Percentiles rank a stretch among this genome's conserved stretches.
These are phyloP conservation scores for Carpatolechia fugitivella DNA, from an alignment of 2,888 invertebrate species.

Conservation along the genomic window DNA sequence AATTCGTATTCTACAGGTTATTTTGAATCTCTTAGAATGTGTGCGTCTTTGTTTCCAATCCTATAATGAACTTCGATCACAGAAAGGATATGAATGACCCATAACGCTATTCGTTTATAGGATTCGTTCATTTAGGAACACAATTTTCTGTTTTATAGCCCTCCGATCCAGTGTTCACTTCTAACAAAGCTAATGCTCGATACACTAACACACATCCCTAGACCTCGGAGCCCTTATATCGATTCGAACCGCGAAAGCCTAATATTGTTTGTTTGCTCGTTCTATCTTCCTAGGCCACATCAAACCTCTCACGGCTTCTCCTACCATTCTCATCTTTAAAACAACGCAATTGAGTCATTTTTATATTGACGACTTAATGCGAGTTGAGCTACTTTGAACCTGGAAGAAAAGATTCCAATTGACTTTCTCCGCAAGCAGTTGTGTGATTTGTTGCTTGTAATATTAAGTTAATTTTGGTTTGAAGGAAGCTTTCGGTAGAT, in stretches of 20 bases:
- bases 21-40: no score
- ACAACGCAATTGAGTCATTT: neutral
- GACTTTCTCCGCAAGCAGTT: neutral
- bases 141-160: no score
- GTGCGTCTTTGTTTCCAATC: no score
- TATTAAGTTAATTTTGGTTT: slow-evolving; percentile 23
- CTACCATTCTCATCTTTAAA: neutral
- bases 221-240: slow-evolving; percentile 52
- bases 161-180: no score
- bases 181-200: neutral
- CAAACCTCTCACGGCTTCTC: neutral
- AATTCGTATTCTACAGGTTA: no score
- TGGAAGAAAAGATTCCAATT: neutral
- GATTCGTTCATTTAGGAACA: no score
- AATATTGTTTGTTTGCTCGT: slow-evolving; percentile 59
- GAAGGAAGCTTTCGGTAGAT: neutral
- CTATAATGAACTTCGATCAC: no score
- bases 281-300: slow-evolving; percentile 2
- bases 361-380: neutral
- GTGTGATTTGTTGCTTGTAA: neutral
- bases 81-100: no score
- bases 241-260: slow-evolving; percentile 61
- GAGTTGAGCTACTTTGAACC: neutral
- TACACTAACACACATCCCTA: slow-evolving; percentile 37
- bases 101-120: no score